A percentile compares a stretch with the other conserved stretches of the same genome.
Evolutionary conservation across 53 echinoderm and acorn worm genomes (phyloP).

Genomic region (Echinometra lucunter): DNA sequence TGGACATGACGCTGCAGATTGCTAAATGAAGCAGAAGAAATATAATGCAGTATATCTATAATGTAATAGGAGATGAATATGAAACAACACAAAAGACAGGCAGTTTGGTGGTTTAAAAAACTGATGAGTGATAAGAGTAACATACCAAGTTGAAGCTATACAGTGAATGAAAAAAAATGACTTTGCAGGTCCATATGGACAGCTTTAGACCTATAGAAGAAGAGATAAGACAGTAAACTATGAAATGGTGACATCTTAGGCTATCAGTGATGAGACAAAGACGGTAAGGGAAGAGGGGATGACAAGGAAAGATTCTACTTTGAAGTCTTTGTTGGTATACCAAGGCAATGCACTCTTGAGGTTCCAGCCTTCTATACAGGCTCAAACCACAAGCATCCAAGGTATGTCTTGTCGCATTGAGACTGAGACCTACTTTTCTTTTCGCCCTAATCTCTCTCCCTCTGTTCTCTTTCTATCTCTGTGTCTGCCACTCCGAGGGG

Average conservation of each 20-base stretch:
- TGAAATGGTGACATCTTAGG: neutral
- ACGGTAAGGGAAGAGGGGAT: conserved; percentile 10
- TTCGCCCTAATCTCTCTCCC: conserved; percentile 34
- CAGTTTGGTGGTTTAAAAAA: neutral
- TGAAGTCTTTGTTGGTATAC: conserved; percentile 49
- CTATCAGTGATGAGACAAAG: conserved; percentile 32
- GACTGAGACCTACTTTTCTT: conserved; percentile 48
- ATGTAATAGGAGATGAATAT: neutral
- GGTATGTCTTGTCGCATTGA: conserved; percentile 50
- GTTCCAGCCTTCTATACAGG: neutral
- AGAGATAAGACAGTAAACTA: no score
- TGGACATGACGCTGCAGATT: neutral
- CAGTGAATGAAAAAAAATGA: neutral
- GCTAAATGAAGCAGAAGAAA: neutral
- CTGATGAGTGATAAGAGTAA: neutral
- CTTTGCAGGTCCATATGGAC: neutral
- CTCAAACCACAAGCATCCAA: conserved; percentile 43
- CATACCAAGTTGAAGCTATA: neutral
- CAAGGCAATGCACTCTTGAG: conserved; percentile 50
- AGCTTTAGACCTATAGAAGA: neutral
- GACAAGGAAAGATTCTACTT: conserved; percentile 12
- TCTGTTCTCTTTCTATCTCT: conserved; percentile 5
- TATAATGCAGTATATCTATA: neutral
- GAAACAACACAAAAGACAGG: neutral
- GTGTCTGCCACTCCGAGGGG: conserved; percentile 17